Base-by-base conservation (phyloP, 2,797 vertebrate genomes). In the Nyctalus aviator region DNA sequence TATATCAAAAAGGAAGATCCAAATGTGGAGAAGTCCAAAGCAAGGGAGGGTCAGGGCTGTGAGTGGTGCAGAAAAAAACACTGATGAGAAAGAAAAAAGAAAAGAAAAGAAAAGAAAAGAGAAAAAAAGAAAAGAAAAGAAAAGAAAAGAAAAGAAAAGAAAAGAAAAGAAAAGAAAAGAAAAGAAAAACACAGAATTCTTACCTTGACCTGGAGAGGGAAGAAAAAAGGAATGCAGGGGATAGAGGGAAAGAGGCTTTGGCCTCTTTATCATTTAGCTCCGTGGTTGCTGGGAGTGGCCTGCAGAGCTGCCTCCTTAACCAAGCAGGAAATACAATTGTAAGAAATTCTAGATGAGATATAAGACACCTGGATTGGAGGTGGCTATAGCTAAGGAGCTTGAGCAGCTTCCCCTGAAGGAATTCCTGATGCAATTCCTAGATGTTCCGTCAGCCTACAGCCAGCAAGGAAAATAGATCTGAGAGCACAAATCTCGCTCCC, bases 311-410 rank as follows among this genome's bases (percentile, higher is more conserved):
- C n/a, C 53, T 53, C 55, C 32, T 55, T 57, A 23, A 27, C 9
- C 7, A 10, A 25, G 10, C 46, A 78, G 57, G 32, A 50, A 69
- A 59, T 8, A 4, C 13, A 59, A 3, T 8, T 14, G 4, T 8
- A 37, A 44, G 21, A 81, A 59, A 59, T 25, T 3, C 8, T 2
- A 59, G 20, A 30, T 8, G 7, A 59, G 25, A 30, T 14, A 8
- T 9, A 9, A 35, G 32, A 21, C 21, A 7, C 4, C 4, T 0
- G 1, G 5, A 9, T 30, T 35, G 2, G 41, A 1, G 2, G 32
- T 6, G 1, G 6, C 59, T 73, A 21, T 3, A 37, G 4, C 27
- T 14, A 48, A 69, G 37, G 15, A 48, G 12, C 18, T 1, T 2
- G 18, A 48, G 72, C 7, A 2, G 25, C 6, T n/a, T 73, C 23